A percentile compares a stretch with the other conserved stretches of the same genome.
Conservation (phyloP, 2,797 vertebrate species). For the Dryobates pubescens region DNA sequence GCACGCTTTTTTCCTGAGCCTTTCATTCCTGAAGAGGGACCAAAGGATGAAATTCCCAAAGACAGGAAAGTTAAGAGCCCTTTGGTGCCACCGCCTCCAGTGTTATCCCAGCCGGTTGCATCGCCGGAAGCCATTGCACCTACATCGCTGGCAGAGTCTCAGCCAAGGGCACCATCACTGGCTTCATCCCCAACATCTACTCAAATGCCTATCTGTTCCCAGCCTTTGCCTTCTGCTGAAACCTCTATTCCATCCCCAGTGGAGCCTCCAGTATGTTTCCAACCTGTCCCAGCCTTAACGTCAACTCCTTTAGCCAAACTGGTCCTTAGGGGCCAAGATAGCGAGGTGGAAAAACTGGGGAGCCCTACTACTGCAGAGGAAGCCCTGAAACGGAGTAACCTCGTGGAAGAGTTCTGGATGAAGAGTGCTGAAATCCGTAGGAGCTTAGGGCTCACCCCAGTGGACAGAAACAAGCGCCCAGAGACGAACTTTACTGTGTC, state of each 20-base stretch:
- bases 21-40: constrained; percentile 66
- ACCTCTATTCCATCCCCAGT: constrained; percentile 82
- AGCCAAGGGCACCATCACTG: constrained; percentile 61
- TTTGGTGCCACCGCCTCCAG: constrained; percentile 74
- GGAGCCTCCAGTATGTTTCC: constrained; percentile 88
- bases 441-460: constrained; percentile 89
- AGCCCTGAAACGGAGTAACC: constrained; percentile 84
- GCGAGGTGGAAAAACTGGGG: constrained; percentile 64
- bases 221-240: constrained; percentile 87
- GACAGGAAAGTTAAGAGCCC: constrained; percentile 63
- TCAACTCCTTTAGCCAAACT: constrained; percentile 86
- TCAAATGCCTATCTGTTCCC: constrained; percentile 90
- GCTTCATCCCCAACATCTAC: constrained; percentile 61
- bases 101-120: constrained; percentile 86
- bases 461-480: constrained; percentile 82
- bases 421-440: constrained; percentile 95
- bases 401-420: constrained; percentile 96
- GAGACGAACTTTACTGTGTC: constrained; percentile 79
- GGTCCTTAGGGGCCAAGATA: constrained; percentile 59
- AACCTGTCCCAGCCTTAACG: constrained; percentile 85
- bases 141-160: constrained; percentile 76
- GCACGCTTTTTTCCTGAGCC: constrained; percentile 84
- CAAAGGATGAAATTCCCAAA: constrained; percentile 68
- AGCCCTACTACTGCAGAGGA: constrained; percentile 80
- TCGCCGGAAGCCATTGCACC: constrained; percentile 81